Conservation (phyloP, 2,797 vertebrate species). For the Acrossocheilus wenchowensis region DNA sequence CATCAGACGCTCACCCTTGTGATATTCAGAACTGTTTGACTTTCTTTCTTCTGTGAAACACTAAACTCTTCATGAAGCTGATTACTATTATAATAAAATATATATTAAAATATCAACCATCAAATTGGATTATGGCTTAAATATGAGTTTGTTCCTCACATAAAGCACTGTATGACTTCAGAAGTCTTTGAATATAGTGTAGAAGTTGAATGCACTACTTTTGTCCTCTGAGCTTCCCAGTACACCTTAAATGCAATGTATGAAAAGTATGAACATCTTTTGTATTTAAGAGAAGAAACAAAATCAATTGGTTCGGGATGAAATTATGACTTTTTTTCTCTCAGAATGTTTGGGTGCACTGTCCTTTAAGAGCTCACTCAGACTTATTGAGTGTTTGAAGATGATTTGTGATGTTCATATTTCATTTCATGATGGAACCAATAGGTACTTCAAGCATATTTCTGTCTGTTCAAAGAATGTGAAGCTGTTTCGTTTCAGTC, state of each 20-base stretch:
- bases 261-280: neutral
- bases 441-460: neutral
- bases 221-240: neutral
- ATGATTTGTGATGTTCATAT: neutral
- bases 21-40: neutral
- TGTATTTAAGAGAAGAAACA: neutral
- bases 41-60: neutral
- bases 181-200: neutral
- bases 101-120: neutral
- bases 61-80: neutral
- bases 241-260: neutral
- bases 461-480: neutral
- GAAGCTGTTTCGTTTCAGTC: neutral
- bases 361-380: slow-evolving; percentile 6
- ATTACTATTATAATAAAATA: neutral
- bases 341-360: neutral
- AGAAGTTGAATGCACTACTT: neutral
- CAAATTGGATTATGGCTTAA: neutral
- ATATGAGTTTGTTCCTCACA: neutral
- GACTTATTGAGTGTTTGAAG: slow-evolving; percentile 1
- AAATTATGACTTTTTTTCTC: neutral
- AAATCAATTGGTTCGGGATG: neutral
- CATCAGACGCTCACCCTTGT: neutral
- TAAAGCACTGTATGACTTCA: neutral
- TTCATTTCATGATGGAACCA: neutral